Base-by-base conservation (phyloP, 2,797 vertebrate species). In the Sciurus vulgaris region DNA sequence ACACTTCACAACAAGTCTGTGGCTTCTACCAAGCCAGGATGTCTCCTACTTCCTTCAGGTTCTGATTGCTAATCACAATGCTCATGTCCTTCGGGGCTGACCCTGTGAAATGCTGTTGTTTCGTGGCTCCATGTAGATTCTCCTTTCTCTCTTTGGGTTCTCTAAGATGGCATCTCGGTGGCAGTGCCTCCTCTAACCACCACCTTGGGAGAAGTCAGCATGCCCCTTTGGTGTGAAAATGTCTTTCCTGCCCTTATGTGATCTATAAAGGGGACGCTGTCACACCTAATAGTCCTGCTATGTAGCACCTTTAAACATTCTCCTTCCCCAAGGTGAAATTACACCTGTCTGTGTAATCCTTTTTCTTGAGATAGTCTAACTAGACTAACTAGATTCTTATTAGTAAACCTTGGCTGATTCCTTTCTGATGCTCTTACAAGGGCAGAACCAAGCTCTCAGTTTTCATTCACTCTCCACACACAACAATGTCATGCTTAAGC, bases 401-500 rank as follows among this genome's bases (percentile, higher is more conserved):
- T 56, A 79, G 84, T 30, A 41, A 0, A 14, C 4, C 2, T 84
- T 3, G 49, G n/a, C 13, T 33, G 5, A 24, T 13, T 15, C 4
- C 3, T 77, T 49, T 94, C 82, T 35, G 51, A 77, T 59, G 30
- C 22, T 51, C 54, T 81, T 77, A n/a, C 13, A 47, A 8, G 12
- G 22, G 51, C 12, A 96, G 26, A 10, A 47, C 51, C 18, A 20
- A 65, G n/a, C 5, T 28, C 35, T 84, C 41, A 41, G 10, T 56
- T 96, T 87, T 49, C 28, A 79, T n/a, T 11, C 5, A 17, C 72
- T 94, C 56, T 86, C 33, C 35, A 49, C 4, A 82, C 6, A 44
- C 11, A 84, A 2, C 0, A 13, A n/a, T 2, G 20, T 1, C 26
- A 5, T 13, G 61, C 4, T 30, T 35, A 33, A 28, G 12, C 26